Percentiles rank a stretch among this genome's conserved stretches.
Conservation (phyloP, 2,888 invertebrate genomes). For the Stratiomys singularior region DNA sequence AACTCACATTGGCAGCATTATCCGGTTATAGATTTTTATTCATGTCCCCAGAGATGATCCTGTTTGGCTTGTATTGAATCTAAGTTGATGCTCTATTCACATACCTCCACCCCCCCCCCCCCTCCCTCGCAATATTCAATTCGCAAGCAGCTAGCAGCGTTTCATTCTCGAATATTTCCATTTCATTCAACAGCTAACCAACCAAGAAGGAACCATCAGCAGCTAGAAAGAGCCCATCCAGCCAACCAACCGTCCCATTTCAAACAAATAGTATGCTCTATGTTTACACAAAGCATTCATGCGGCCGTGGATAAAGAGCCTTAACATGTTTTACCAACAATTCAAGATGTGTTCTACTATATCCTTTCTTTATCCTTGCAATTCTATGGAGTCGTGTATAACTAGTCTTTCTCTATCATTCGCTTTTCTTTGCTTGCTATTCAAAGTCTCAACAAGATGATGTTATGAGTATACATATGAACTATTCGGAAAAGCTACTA, state of each 20-base stretch:
- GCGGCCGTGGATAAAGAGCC: slow-evolving; percentile 44
- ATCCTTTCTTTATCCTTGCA: slow-evolving; percentile 14
- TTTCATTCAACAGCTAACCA: slow-evolving; percentile 1
- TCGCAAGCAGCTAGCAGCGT: not conserved
- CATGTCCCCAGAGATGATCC: not conserved
- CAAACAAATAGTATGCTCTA: slow-evolving; percentile 38
- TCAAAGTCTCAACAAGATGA: slow-evolving; percentile 14
- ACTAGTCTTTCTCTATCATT: not conserved
- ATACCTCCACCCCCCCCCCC: too few relatives aligned
- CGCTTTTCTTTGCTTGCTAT: slow-evolving; percentile 26
- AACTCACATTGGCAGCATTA: too few relatives aligned
- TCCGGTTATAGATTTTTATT: too few relatives aligned
- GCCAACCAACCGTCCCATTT: slow-evolving; percentile 6
- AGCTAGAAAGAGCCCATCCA: not conserved
- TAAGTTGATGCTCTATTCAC: not conserved
- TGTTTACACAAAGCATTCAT: slow-evolving; percentile 45
- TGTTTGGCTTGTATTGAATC: not conserved
- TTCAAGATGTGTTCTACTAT: slow-evolving; percentile 40
- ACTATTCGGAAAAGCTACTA: slow-evolving; percentile 23
- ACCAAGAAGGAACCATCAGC: not conserved
- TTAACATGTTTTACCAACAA: slow-evolving; percentile 46
- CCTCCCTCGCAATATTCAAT: not conserved
- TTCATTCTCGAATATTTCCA: not conserved
- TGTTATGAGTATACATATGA: not conserved
- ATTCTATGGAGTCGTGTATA: not conserved